A percentile compares a stretch with the other conserved stretches of the same genome.
These are phyloP conservation scores for Drosophila tani DNA, from an alignment of 1,140 invertebrate species.

Conservation along the genomic window DNA sequence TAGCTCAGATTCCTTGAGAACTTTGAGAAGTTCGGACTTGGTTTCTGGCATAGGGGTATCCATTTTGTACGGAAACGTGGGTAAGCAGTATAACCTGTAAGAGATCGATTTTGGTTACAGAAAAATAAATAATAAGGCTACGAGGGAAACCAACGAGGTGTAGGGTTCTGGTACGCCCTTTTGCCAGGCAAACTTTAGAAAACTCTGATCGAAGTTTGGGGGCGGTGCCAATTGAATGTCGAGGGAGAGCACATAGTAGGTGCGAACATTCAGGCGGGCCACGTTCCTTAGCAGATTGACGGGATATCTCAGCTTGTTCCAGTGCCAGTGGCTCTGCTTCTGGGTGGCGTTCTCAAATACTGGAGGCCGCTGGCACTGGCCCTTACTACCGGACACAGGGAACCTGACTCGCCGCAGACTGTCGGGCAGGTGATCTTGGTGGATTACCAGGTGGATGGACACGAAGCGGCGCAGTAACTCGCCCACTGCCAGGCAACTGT, in stretches of 20 bases:
- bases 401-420: constrained; percentile 87
- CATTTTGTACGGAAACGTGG: constrained; percentile 11
- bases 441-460: constrained; percentile 94
- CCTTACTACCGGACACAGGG: not conserved
- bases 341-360: constrained; percentile 1
- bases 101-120: no score
- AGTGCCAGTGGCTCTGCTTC: constrained; percentile 19
- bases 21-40: constrained; percentile 10
- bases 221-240: constrained; percentile 42
- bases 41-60: not conserved
- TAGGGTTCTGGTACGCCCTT: constrained; percentile 1
- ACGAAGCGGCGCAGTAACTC: constrained; percentile 89
- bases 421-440: constrained; percentile 91
- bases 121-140: not conserved
- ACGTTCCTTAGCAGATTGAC: constrained; percentile 44
- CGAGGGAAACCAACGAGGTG: constrained; percentile 11
- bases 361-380: not conserved
- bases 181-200: constrained; percentile 15
- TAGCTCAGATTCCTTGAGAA: constrained; percentile 11
- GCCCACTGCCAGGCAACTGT: constrained; percentile 87
- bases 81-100: constrained; percentile 34
- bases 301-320: constrained; percentile 19
- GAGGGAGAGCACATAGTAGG: constrained; percentile 39
- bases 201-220: constrained; percentile 19
- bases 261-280: constrained; percentile 27